Conservation (phyloP, 2,888 invertebrate genomes). For the Melinopterus prodromus region DNA sequence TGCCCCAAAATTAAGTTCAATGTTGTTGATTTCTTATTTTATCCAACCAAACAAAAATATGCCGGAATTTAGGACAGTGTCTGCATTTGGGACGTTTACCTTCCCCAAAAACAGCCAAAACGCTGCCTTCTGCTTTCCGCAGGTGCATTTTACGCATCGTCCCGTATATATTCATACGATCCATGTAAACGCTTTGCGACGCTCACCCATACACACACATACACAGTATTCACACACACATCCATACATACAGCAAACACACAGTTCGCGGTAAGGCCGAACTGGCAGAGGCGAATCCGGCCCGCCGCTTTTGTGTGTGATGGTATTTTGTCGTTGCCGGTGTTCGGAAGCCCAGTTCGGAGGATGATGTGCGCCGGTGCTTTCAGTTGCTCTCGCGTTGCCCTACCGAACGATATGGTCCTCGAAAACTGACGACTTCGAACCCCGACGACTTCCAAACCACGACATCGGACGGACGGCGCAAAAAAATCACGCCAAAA, state of each 20-base stretch:
- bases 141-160: too few species aligned
- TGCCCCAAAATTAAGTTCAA: too few species aligned
- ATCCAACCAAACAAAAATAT: too few species aligned
- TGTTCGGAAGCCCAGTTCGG: constrained; percentile 46
- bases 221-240: background rate
- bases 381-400: background rate
- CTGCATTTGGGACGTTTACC: too few species aligned
- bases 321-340: constrained; percentile 4
- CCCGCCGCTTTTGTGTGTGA: constrained; percentile 4
- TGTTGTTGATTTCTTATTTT: too few species aligned
- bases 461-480: background rate
- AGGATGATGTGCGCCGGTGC: constrained; percentile 46
- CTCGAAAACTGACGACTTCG: background rate
- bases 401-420: constrained; percentile 4
- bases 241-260: background rate
- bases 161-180: background rate
- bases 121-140: too few species aligned
- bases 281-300: background rate
- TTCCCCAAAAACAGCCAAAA: too few species aligned
- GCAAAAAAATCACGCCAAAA: background rate
- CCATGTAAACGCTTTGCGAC: background rate
- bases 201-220: background rate
- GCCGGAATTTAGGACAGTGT: too few species aligned
- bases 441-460: background rate
- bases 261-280: background rate